Percentiles rank a stretch among this genome's conserved stretches.
Conservation (phyloP, 2,797 vertebrate species). For the Semaprochilodus insignis region DNA sequence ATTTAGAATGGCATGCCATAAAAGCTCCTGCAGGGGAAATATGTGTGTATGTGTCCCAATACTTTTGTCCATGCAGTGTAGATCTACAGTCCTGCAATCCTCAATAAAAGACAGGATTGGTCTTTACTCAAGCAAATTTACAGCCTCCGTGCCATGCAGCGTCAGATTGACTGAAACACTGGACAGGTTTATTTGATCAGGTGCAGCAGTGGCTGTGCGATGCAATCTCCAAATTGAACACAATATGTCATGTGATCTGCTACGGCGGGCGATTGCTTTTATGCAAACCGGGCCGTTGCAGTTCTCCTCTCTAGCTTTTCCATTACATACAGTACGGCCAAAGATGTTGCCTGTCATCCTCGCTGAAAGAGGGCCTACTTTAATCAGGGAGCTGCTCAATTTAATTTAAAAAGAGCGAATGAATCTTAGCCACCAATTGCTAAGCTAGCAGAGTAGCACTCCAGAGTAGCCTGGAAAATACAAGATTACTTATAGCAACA, state of each 20-base stretch:
- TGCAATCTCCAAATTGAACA: conserved; percentile 58
- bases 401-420: conserved; percentile 50
- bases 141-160: background rate
- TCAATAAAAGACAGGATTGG: background rate
- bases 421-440: conserved; percentile 26
- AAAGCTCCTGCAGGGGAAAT: too few relatives aligned
- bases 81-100: background rate
- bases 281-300: conserved; percentile 24
- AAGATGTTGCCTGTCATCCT: conserved; percentile 38
- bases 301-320: conserved; percentile 43
- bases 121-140: conserved; percentile 3
- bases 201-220: conserved; percentile 39
- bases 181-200: conserved; percentile 55
- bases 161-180: conserved; percentile 4
- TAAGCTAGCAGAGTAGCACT: conserved; percentile 2
- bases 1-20: too few relatives aligned
- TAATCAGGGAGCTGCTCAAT: conserved; percentile 54
- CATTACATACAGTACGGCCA: conserved; percentile 31
- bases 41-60: too few relatives aligned
- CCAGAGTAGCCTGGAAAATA: background rate
- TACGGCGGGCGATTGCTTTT: conserved; percentile 20
- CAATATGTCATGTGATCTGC: conserved; percentile 25
- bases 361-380: conserved; percentile 45
- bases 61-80: background rate
- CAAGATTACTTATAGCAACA: background rate